A percentile compares a stretch with the other conserved stretches of the same genome.
Conservation (phyloP, 2,888 invertebrate genomes). For the Eilema griseolum region DNA sequence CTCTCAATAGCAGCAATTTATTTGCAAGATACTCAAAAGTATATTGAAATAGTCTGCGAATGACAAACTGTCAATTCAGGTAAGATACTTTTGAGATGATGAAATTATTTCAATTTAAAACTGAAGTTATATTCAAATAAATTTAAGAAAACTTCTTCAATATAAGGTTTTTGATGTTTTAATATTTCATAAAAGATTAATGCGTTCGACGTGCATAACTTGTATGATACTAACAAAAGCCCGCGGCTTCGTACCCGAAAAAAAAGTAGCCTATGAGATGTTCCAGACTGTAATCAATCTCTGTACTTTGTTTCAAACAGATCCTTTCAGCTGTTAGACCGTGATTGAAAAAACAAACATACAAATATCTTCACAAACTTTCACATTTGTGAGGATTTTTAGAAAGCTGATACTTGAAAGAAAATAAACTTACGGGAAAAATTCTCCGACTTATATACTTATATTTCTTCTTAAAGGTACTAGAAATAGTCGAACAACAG, state of each 20-base stretch:
- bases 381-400: neutral
- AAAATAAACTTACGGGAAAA: constrained; percentile 19
- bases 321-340: no score
- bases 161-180: neutral
- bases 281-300: no score
- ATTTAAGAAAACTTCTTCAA: neutral
- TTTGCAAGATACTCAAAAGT: neutral
- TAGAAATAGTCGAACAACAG: constrained; percentile 53
- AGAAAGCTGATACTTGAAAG: neutral
- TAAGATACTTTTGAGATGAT: constrained; percentile 7
- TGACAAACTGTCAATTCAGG: constrained; percentile 13
- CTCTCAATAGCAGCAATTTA: neutral
- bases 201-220: neutral
- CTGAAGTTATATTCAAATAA: neutral
- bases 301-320: no score
- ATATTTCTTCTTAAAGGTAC: constrained; percentile 38
- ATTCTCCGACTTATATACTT: neutral
- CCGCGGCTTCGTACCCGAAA: no score
- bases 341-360: no score
- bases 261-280: no score
- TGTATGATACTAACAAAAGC: no score
- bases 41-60: constrained; percentile 9
- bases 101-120: constrained; percentile 8
- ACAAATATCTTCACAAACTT: no score
- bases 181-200: neutral